phyloP scores from a whole-genome alignment of 2,888 invertebrate genomes.

The Hirtodrosophila cameraria region DNA sequence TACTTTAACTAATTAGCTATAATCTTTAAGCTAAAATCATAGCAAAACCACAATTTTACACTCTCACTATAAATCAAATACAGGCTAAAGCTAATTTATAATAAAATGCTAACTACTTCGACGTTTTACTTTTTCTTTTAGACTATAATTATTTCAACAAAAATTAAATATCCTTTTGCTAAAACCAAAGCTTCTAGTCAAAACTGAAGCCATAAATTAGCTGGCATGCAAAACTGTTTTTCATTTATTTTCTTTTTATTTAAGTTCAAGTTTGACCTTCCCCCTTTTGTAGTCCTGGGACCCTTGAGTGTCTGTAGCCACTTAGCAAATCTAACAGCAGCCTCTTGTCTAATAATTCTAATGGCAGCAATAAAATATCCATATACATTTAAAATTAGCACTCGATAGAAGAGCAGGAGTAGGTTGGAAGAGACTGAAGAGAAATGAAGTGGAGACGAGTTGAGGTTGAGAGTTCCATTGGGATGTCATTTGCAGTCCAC shows the following conservation, averaged over 20 bases:
- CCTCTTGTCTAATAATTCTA: slow-evolving; percentile 75
- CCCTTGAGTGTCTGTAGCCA: slow-evolving; percentile 51
- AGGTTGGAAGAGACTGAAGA: too few relatives aligned
- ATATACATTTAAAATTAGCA: slow-evolving; percentile 78
- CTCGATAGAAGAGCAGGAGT: slow-evolving; percentile 46
- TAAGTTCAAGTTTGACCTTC: not conserved
- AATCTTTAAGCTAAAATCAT: too few relatives aligned
- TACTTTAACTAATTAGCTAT: too few relatives aligned
- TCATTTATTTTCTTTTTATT: not conserved
- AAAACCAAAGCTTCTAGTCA: not conserved
- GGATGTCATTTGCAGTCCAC: slow-evolving; percentile 57
- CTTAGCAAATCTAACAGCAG: slow-evolving; percentile 58
- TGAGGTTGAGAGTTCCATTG: slow-evolving; percentile 28
- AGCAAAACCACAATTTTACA: too few relatives aligned
- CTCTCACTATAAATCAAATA: too few relatives aligned
- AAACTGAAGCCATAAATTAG: slow-evolving; percentile 21
- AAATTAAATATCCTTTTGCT: not conserved
- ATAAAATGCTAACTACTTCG: too few relatives aligned
- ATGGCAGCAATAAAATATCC: slow-evolving; percentile 81
- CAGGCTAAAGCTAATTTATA: too few relatives aligned
- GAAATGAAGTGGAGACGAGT: too few relatives aligned
- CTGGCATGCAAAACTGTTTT: slow-evolving; percentile 10
- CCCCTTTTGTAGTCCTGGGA: not conserved
- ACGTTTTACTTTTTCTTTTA: too few relatives aligned
- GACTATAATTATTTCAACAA: too few relatives aligned